Base-by-base conservation (phyloP, 2,797 vertebrate species). In the Pseudotriccus pelzelni region DNA sequence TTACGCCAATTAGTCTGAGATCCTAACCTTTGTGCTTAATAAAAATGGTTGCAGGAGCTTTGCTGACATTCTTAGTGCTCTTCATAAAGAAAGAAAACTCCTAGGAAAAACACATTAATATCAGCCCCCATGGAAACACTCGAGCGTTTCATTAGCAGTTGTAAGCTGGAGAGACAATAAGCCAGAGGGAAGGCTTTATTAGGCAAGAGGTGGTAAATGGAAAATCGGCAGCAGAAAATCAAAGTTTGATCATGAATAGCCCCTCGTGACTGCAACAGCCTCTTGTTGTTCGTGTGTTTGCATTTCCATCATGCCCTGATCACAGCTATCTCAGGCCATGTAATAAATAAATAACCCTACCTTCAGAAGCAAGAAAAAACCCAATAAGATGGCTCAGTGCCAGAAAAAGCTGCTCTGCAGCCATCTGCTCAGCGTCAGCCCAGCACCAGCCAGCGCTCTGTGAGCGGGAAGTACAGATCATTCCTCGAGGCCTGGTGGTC, bases 371-470 rank as follows among this genome's bases (percentile, higher is more conserved):
- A 60, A 79, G 70, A 53, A 50, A 87, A 92, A 59, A 10, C 6
- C 24, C 59, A 85, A 10, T 55, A 15, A 22, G 62, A 55, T 87
- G 94, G 92, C 83, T 70, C 67, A 79, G 70, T 2, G 49, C 92
- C 93, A 95, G 81, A 34, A 37, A 63, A 74, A 92, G 10, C 27
- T 82, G 59, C 80, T 86, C 89, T 59, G 59, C 63, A 86, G 87
- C 95, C 91, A 91, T 93, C 96, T 96, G 94, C 91, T 96, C 96
- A 93, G 87, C 88, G 86, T 94, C 92, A 93, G 83, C 87, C 69
- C 85, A 73, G 73, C 87, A 91, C 87, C 89, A 81, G 60, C 55
- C 85, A 74, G 43, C 6, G 3, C 0, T 0, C 78, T 84, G 62
- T 63, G 55, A 91, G 64, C 0, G 0, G 67, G 39, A 88, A 88